Percentiles rank a stretch among this genome's conserved stretches.
phyloP scores from a whole-genome alignment of 2,113 vertebrate species.

The Lophotis ruficrista region DNA sequence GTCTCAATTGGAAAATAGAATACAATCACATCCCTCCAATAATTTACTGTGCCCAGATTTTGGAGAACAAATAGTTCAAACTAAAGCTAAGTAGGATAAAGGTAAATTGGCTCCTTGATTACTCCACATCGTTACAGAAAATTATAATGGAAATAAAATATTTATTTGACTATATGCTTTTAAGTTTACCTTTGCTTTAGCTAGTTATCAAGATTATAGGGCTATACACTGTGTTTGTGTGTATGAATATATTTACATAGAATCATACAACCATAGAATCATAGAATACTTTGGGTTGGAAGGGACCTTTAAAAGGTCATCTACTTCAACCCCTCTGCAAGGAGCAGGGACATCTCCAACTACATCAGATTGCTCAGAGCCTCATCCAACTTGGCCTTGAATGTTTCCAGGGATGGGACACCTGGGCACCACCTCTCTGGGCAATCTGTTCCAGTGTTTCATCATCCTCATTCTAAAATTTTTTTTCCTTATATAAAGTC shows the following conservation, averaged over 20 bases:
- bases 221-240: background rate
- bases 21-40: background rate
- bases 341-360: too few species aligned
- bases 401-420: too few species aligned
- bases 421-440: too few species aligned
- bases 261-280: too few species aligned
- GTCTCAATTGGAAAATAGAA: background rate
- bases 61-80: background rate
- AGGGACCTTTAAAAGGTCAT: too few species aligned
- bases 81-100: background rate
- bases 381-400: too few species aligned
- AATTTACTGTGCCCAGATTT: background rate
- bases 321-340: too few species aligned
- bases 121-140: background rate
- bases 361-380: too few species aligned
- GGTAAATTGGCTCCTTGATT: background rate
- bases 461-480: too few species aligned
- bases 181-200: background rate
- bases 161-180: background rate
- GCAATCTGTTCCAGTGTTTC: too few species aligned
- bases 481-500: too few species aligned
- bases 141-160: background rate
- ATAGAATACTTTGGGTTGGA: too few species aligned
- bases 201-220: background rate
- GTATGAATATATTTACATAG: background rate